These are phyloP conservation scores for Copidosoma floridanum DNA, from an alignment of 1,140 invertebrate species.

Conservation along the genomic window DNA sequence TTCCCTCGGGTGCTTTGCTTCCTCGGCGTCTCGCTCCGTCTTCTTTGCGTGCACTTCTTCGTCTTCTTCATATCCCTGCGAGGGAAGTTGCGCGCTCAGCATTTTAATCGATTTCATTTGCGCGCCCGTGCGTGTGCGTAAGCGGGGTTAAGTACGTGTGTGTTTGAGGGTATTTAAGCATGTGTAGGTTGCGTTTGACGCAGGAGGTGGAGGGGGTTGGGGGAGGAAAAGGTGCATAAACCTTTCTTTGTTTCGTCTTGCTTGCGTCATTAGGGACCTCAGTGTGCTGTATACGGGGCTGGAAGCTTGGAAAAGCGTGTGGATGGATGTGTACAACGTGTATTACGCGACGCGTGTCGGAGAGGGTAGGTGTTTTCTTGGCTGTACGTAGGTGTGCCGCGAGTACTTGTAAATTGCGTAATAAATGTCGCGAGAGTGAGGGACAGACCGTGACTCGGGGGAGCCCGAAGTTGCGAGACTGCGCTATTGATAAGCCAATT, in stretches of 20 bases:
- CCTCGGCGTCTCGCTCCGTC: background rate
- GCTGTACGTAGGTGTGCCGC: no score
- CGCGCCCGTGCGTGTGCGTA: slow-evolving; percentile 49
- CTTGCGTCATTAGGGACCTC: slow-evolving; percentile 55
- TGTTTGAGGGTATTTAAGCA: background rate
- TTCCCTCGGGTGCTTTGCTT: background rate
- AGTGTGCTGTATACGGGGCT: slow-evolving; percentile 41
- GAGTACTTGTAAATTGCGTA: slow-evolving; percentile 15
- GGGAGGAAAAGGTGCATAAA: slow-evolving; percentile 53
- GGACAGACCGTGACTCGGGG: background rate
- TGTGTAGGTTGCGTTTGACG: no score
- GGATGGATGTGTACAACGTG: slow-evolving; percentile 20
- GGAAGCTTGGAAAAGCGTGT: no score
- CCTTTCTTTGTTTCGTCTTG: slow-evolving; percentile 57
- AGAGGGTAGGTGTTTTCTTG: slow-evolving; percentile 13
- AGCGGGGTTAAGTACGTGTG: background rate
- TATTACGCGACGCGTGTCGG: no score
- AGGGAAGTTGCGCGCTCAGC: slow-evolving; percentile 56
- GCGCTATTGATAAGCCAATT: slow-evolving; percentile 19
- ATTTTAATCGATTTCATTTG: slow-evolving; percentile 60
- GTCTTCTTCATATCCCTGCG: no score
- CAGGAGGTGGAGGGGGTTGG: no score
- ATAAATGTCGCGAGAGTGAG: background rate
- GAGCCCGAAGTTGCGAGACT: background rate
- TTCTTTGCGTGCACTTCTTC: no score